Base-by-base conservation (phyloP, 1,140 invertebrate genomes). In the Frieseomelitta varia region DNA sequence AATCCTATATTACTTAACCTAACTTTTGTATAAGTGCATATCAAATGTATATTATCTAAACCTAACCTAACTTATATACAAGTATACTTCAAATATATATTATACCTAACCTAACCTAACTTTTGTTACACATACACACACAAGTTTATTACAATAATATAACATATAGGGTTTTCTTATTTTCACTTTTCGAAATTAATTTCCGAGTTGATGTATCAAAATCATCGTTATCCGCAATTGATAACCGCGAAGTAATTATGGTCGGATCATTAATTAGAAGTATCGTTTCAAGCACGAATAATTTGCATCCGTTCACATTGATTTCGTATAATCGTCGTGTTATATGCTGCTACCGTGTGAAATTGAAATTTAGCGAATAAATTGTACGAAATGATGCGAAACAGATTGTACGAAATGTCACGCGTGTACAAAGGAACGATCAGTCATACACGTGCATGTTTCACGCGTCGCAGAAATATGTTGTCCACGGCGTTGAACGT, bases 251-350 rank as follows among this genome's bases (percentile, higher is more conserved):
- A 79, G 56, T 34, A 39, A 53, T 30, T 69, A 15, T 58, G 15
- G 8, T 56, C 24, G 78, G 55, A 51, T 71, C 39, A 80, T 72
- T 80, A 58, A 80, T 72, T 27, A 56, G 24, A 27, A 30, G 12
- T 47, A 55, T 15, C 30, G 63, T 39, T 30, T 10, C 30, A 10
- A 2, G 12, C 47, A 39, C 53, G 19, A 47, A 61, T 72, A 47
- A 80, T 80, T 47, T 68, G 14, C 30, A 72, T 27, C 53, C 2
- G 12, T 56, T 68, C 47, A 27, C 78, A 39, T 30, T 69, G 27
- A 79, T 71, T 79, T 56, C 0, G 53, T 79, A 24, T 56, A 27
- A 69, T 39, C 24, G 27, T 12, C 34, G 12, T 19, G 63, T 77
- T 47, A 77, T 72, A 21, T 10, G 75, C 58, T n/a, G 2, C 30